Conservation (phyloP, 2,797 vertebrate species). For the Pampus argenteus region DNA sequence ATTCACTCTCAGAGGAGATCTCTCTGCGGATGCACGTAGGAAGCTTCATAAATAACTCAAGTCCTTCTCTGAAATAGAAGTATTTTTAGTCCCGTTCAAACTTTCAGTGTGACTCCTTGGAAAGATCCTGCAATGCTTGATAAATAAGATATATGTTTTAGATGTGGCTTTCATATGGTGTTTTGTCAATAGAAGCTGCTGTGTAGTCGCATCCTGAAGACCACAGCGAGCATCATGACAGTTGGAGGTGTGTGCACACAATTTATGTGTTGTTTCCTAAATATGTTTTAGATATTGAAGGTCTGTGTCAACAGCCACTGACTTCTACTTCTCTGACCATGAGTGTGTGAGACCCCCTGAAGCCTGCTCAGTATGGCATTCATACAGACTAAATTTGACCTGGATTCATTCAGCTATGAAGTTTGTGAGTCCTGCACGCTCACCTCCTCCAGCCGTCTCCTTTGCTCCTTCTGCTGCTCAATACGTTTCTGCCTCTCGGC, state of each 20-base stretch:
- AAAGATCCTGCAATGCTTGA: slow-evolving; percentile 2
- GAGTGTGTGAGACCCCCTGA: no score
- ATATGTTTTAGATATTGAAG: no score
- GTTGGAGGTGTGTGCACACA: no score
- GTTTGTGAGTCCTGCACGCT: background rate
- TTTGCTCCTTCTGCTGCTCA: slow-evolving; percentile 94
- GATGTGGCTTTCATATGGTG: background rate
- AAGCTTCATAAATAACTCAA: slow-evolving; percentile 49
- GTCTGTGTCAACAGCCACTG: no score
- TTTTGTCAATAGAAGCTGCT: no score
- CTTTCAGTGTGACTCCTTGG: background rate
- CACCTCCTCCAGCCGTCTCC: slow-evolving; percentile 91
- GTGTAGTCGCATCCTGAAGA: no score
- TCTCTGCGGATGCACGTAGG: slow-evolving; percentile 6
- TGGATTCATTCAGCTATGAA: background rate
- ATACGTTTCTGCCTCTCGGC: slow-evolving; percentile 93
- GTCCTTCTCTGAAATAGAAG: slow-evolving; percentile 5
- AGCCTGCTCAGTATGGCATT: no score
- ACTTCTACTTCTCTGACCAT: no score
- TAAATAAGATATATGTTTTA: slow-evolving; percentile 5
- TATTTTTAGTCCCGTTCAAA: slow-evolving; percentile 43
- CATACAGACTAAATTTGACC: no score
- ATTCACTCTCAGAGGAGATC: background rate
- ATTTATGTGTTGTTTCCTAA: no score
- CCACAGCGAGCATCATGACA: no score